Conservation (phyloP, 2,888 invertebrate species). For the Eurytoma californica region DNA sequence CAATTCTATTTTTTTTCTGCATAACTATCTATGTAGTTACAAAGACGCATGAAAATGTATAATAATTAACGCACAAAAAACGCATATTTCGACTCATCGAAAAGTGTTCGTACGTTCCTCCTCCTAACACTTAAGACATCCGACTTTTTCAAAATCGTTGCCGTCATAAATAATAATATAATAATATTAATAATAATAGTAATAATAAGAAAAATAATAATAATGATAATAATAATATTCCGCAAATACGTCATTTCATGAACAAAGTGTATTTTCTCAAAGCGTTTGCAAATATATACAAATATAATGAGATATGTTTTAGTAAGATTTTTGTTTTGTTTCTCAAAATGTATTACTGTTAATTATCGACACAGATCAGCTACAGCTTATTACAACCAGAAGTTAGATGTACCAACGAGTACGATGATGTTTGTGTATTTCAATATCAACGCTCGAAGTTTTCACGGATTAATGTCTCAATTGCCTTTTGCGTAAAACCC, state of each 20-base stretch:
- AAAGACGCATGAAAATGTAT: conserved; percentile 46
- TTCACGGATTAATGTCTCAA: too few relatives aligned
- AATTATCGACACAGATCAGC: conserved; percentile 66
- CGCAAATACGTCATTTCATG: conserved; percentile 63
- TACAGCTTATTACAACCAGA: conserved; percentile 68
- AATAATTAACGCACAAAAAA: conserved; percentile 45
- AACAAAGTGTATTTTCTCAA: conserved; percentile 64
- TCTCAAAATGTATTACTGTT: conserved; percentile 55
- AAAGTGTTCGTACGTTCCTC: conserved; percentile 42
- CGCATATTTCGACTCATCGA: conserved; percentile 36
- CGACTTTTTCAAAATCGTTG: conserved; percentile 58
- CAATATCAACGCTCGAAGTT: conserved; percentile 56
- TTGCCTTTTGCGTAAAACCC: conserved; percentile 49
- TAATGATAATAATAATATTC: conserved; percentile 59
- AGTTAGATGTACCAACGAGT: conserved; percentile 59
- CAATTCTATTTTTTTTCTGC: conserved; percentile 40
- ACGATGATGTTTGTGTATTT: conserved; percentile 26
- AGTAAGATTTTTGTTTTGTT: conserved; percentile 54
- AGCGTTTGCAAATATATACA: conserved; percentile 73
- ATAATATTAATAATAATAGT: conserved; percentile 44
- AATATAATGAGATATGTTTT: conserved; percentile 71
- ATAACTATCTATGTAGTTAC: conserved; percentile 46
- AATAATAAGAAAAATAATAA: conserved; percentile 40
- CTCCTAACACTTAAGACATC: conserved; percentile 26
- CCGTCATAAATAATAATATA: conserved; percentile 39